Evolutionary conservation across 2,113 vertebrate species (phyloP).

Genomic region (Neomonachus schauinslandi): DNA sequence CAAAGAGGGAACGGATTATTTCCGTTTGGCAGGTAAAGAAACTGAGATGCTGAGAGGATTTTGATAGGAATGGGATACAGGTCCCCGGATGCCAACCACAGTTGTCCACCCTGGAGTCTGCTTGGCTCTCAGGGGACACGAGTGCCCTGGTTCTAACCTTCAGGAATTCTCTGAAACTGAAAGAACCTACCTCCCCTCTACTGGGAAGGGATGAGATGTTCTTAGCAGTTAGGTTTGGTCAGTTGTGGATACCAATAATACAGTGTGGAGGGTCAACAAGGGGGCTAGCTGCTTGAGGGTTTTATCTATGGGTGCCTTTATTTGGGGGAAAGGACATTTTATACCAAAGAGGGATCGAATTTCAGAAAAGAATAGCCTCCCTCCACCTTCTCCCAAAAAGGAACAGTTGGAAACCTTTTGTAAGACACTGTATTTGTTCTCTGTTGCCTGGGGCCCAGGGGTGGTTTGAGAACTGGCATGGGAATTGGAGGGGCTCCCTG

Average conservation of each 20-base stretch:
- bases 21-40: background rate
- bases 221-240: background rate
- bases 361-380: background rate
- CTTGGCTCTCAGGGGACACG: too few relatives aligned
- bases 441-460: background rate
- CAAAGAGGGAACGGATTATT: background rate
- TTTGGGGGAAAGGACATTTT: background rate
- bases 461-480: background rate
- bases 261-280: background rate
- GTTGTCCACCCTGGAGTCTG: background rate
- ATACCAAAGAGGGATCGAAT: background rate
- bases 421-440: background rate
- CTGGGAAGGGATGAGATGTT: background rate
- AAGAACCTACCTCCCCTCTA: background rate
- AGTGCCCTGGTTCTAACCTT: background rate
- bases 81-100: background rate
- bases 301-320: background rate
- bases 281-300: too few relatives aligned
- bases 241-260: background rate
- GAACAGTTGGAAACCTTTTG: background rate
- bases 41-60: background rate
- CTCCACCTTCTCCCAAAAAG: background rate
- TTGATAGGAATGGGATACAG: background rate
- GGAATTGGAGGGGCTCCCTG: background rate
- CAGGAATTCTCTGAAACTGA: background rate